Evolutionary conservation across 2,113 vertebrate genomes (phyloP).

Genomic region (Melozone crissalis): DNA sequence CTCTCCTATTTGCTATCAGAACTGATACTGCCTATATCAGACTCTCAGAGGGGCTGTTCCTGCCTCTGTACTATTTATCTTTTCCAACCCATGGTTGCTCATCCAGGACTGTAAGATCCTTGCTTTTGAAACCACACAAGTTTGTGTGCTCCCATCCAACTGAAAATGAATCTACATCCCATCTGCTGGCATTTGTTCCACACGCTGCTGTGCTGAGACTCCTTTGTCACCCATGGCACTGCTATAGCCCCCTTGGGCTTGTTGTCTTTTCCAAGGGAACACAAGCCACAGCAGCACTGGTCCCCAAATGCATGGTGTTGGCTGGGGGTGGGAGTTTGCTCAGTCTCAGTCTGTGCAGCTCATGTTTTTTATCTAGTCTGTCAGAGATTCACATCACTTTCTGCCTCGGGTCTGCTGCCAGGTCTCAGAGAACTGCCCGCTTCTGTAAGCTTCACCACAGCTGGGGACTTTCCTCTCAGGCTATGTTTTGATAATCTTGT

Average conservation of each 20-base stretch:
- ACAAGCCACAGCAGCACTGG: not conserved
- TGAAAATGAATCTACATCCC: not conserved
- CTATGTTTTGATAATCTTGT: not conserved
- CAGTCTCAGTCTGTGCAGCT: not conserved
- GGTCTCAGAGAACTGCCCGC: not conserved
- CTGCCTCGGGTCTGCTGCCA: not conserved
- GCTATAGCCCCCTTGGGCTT: not conserved
- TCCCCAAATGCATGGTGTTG: not conserved
- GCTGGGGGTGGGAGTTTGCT: not conserved
- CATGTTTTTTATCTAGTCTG: not conserved
- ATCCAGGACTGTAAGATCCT: not conserved
- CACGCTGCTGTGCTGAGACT: not conserved
- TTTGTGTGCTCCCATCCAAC: not conserved
- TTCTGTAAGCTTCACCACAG: not conserved
- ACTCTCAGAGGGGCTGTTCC: not conserved
- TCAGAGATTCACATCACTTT: not conserved
- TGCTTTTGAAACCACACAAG: not conserved
- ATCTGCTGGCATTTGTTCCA: not conserved
- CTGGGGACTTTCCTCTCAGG: not conserved
- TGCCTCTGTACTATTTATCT: not conserved
- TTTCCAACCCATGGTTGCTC: not conserved
- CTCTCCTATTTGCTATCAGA: not conserved
- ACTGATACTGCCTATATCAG: not conserved
- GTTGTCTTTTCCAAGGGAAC: not conserved
- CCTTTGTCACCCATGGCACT: not conserved